These are phyloP conservation scores for Eupithecia pulchellata DNA, from an alignment of 2,888 invertebrate genomes.

Conservation along the genomic window DNA sequence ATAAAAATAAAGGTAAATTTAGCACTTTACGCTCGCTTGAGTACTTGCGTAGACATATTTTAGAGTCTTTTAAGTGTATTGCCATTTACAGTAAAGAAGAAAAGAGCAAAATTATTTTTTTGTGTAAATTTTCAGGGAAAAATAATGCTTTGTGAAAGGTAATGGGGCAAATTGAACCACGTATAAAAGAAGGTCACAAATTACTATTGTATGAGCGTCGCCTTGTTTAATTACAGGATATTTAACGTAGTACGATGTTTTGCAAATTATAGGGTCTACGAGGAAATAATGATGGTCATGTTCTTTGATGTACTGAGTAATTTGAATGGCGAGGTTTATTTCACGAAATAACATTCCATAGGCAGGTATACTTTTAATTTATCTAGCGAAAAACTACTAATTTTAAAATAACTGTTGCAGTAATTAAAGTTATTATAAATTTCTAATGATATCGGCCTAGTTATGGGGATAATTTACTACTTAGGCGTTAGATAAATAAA, in stretches of 20 bases:
- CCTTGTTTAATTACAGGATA: neutral
- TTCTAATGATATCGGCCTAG: neutral
- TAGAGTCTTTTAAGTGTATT: conserved; percentile 35
- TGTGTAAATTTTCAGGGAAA: conserved; percentile 34
- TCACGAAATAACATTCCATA: neutral
- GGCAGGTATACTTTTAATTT: neutral
- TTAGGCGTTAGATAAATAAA: neutral
- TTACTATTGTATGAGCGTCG: neutral
- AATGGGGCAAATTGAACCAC: neutral
- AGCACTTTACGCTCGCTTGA: neutral
- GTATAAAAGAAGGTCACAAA: neutral
- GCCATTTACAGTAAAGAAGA: conserved; percentile 34
- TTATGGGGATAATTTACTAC: neutral
- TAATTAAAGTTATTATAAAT: neutral
- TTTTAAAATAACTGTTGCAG: neutral
- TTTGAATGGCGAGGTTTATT: neutral
- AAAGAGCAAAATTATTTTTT: conserved; percentile 33
- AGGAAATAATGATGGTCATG: conserved; percentile 3
- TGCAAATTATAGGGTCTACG: neutral
- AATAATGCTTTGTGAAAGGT: conserved; percentile 14
- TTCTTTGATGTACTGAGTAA: neutral
- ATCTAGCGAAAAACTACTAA: neutral
- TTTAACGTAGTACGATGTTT: conserved; percentile 8
- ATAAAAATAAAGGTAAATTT: conserved; percentile 7
- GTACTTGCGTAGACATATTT: conserved; percentile 20